phyloP scores from a whole-genome alignment of 2,113 vertebrate genomes.

The Numenius arquata region DNA sequence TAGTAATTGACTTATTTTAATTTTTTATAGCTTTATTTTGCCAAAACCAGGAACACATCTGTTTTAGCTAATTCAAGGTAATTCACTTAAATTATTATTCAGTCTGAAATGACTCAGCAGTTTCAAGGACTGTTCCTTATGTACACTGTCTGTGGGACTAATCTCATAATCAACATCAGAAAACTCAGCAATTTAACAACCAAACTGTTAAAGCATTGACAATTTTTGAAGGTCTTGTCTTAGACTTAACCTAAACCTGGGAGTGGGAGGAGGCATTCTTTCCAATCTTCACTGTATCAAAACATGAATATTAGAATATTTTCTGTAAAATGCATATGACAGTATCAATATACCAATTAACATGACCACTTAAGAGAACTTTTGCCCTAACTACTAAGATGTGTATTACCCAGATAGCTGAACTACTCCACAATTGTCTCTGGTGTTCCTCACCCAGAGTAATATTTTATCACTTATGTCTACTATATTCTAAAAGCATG shows the following conservation, averaged over 20 bases:
- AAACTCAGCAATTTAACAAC: neutral
- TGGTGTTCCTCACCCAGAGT: neutral
- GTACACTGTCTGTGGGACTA: neutral
- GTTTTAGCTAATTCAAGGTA: slow-evolving; percentile 20
- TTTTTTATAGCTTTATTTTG: slow-evolving; percentile 28
- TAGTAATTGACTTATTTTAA: slow-evolving; percentile 2
- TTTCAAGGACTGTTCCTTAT: neutral
- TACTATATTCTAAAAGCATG: neutral
- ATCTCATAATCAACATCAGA: neutral
- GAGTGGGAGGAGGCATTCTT: neutral
- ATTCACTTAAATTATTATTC: slow-evolving; percentile 12
- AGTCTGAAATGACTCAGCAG: neutral
- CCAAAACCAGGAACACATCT: slow-evolving; percentile 28
- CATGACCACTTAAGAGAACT: neutral
- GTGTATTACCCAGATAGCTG: neutral
- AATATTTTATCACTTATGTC: neutral
- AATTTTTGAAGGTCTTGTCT: neutral
- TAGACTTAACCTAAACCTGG: neutral
- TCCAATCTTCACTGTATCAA: neutral
- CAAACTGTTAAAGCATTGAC: neutral
- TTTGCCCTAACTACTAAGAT: neutral
- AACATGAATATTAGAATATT: neutral
- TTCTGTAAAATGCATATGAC: neutral
- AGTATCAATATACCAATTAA: neutral
- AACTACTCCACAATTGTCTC: neutral